Evolutionary conservation across 2,888 invertebrate species (phyloP).

Genomic region (Netelia melanura): DNA sequence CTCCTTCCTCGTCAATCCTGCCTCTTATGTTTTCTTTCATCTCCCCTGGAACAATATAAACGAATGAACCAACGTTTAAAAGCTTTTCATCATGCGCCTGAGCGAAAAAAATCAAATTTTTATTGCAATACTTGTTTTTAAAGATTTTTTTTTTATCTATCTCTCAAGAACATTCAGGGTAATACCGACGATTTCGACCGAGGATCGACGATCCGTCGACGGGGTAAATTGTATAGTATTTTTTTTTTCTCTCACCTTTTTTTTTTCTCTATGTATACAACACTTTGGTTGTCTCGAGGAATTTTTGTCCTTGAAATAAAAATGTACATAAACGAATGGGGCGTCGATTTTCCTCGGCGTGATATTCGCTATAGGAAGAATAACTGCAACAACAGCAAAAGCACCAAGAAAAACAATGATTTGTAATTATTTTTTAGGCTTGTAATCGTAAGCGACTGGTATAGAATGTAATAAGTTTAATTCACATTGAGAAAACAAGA

Average conservation of each 20-base stretch:
- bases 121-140: not conserved
- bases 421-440: slow-evolving; percentile 61
- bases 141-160: not conserved
- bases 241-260: slow-evolving; percentile 12
- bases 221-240: slow-evolving; percentile 28
- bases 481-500: slow-evolving; percentile 10
- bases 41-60: not conserved
- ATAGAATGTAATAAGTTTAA: slow-evolving; percentile 51
- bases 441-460: slow-evolving; percentile 52
- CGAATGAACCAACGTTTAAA: not conserved
- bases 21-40: slow-evolving; percentile 2
- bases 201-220: slow-evolving; percentile 16
- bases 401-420: slow-evolving; percentile 25
- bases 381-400: slow-evolving; percentile 1
- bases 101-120: slow-evolving; percentile 46
- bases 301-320: not conserved
- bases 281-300: slow-evolving; percentile 10
- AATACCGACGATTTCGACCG: slow-evolving; percentile 14
- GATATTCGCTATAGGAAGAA: slow-evolving; percentile 17
- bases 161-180: slow-evolving; percentile 52
- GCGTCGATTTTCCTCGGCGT: slow-evolving; percentile 6
- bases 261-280: not conserved
- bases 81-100: not conserved
- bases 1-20: slow-evolving; percentile 9
- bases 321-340: slow-evolving; percentile 54